Conservation (phyloP, 64 coral and sea anemone species). For the Exaiptasia diaphana region DNA sequence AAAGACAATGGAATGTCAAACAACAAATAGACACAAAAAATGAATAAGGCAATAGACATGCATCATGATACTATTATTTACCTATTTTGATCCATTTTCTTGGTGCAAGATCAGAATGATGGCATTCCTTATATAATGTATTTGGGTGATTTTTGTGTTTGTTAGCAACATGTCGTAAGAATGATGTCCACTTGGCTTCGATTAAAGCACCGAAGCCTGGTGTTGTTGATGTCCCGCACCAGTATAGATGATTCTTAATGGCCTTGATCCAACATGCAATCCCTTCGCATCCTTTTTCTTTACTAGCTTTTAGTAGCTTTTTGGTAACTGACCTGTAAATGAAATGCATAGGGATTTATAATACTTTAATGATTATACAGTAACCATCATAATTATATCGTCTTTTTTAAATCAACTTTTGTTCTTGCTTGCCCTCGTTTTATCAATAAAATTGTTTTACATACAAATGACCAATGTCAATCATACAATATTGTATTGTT, state of each 20-base stretch:
- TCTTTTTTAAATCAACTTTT: too few relatives aligned
- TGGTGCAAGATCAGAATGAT: neutral
- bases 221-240: slow-evolving; percentile 24
- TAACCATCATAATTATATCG: too few relatives aligned
- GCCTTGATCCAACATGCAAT: slow-evolving; percentile 1
- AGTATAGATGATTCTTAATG: slow-evolving; percentile 1
- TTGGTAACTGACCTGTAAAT: neutral
- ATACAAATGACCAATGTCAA: too few relatives aligned
- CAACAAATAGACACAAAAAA: too few relatives aligned
- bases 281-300: slow-evolving; percentile 5
- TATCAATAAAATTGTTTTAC: too few relatives aligned
- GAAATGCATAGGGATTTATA: too few relatives aligned
- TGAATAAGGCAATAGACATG: too few relatives aligned
- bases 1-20: too few relatives aligned
- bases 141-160: slow-evolving; percentile 16
- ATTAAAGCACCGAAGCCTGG: neutral
- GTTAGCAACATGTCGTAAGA: slow-evolving; percentile 13
- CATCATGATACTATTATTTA: too few relatives aligned
- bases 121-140: neutral
- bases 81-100: slow-evolving; percentile 54
- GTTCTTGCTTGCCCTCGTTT: too few relatives aligned
- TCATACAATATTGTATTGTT: too few relatives aligned
- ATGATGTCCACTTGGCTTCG: slow-evolving; percentile 25
- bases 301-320: neutral
- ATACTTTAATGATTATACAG: too few relatives aligned